Conservation (phyloP, 92 coral and sea anemone genomes). For the Umimayanthus kanabou region DNA sequence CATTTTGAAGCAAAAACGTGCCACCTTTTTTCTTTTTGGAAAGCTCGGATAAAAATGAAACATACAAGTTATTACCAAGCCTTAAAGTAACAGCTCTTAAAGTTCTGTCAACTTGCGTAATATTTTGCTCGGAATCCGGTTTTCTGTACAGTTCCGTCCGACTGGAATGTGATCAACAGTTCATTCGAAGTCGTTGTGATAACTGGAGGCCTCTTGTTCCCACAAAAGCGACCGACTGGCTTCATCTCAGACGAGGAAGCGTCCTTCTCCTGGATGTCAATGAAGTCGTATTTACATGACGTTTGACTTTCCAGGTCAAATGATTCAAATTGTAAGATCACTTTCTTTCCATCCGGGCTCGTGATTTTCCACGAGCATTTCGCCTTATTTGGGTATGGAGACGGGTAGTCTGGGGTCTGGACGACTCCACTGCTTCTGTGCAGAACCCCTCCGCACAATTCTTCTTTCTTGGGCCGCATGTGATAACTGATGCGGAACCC, state of each 20-base stretch:
- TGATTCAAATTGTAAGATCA: conserved; percentile 59
- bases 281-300: conserved; percentile 70
- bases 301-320: conserved; percentile 72
- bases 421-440: conserved; percentile 65
- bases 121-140: conserved; percentile 72
- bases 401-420: conserved; percentile 76
- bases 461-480: conserved; percentile 76
- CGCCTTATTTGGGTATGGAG: conserved; percentile 66
- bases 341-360: conserved; percentile 54
- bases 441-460: conserved; percentile 63
- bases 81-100: neutral
- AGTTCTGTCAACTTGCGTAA: conserved; percentile 20
- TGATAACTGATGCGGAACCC: conserved; percentile 65
- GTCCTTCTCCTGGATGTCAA: conserved; percentile 57
- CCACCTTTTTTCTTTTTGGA: too few relatives aligned
- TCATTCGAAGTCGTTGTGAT: conserved; percentile 56
- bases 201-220: conserved; percentile 51
- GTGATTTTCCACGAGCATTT: conserved; percentile 74
- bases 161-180: conserved; percentile 61
- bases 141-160: conserved; percentile 78
- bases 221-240: conserved; percentile 81
- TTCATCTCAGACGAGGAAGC: conserved; percentile 27
- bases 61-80: too few relatives aligned
- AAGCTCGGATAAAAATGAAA: too few relatives aligned
- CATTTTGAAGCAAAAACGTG: too few relatives aligned